These are phyloP conservation scores for Hycleus phaleratus DNA, from an alignment of 1,140 invertebrate genomes.

Conservation along the genomic window DNA sequence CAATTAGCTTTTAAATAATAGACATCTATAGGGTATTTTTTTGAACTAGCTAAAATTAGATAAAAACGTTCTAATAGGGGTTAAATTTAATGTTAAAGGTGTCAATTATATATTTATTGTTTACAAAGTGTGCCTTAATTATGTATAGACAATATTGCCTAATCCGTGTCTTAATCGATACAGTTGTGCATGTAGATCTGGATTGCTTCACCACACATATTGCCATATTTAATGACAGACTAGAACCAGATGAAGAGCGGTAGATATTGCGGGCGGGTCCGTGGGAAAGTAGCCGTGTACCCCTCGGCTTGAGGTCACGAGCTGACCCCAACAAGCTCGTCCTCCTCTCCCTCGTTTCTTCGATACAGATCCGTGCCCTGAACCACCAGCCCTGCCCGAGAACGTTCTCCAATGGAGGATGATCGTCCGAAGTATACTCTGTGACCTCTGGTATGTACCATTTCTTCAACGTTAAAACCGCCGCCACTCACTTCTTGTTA, in stretches of 20 bases:
- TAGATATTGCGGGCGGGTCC: slow-evolving; percentile 42
- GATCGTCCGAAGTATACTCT: too few species aligned
- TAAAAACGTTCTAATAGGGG: too few species aligned
- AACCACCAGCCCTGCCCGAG: slow-evolving; percentile 24
- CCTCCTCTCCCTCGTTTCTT: slow-evolving; percentile 24
- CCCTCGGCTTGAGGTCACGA: slow-evolving; percentile 42
- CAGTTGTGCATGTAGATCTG: slow-evolving; percentile 36
- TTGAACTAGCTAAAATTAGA: too few species aligned
- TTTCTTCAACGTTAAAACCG: too few species aligned
- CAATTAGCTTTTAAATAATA: too few species aligned
- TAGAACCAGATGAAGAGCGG: slow-evolving; percentile 41
- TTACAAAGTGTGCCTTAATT: neutral
- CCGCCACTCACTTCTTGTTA: too few species aligned
- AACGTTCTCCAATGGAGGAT: too few species aligned
- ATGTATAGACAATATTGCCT: slow-evolving; percentile 20
- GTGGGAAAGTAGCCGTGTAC: slow-evolving; percentile 43
- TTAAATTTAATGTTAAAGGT: too few species aligned
- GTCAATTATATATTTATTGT: too few species aligned
- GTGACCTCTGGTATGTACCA: too few species aligned
- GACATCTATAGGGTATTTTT: too few species aligned
- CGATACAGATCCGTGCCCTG: slow-evolving; percentile 39
- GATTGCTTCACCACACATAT: slow-evolving; percentile 38
- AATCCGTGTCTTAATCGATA: slow-evolving; percentile 34
- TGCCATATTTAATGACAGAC: slow-evolving; percentile 44
- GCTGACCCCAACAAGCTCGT: slow-evolving; percentile 34